These are phyloP conservation scores for Caenorhabditis sp. DNA, from an alignment of 2,888 invertebrate species.

Conservation along the genomic window DNA sequence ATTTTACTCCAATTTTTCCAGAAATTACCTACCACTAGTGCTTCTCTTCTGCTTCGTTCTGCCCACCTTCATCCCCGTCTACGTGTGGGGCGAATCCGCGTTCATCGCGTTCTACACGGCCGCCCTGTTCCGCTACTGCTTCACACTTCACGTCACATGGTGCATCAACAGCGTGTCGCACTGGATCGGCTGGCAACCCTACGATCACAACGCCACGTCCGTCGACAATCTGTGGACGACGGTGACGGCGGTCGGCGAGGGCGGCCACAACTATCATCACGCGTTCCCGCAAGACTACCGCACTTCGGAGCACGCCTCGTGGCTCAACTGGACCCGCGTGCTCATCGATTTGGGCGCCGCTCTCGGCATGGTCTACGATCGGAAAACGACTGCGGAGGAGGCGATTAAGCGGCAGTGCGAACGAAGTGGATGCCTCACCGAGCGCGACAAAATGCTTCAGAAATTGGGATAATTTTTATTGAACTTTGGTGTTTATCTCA, in stretches of 20 bases:
- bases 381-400: conserved; percentile 60
- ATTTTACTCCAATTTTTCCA: conserved; percentile 65
- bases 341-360: conserved; percentile 72
- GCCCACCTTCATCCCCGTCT: conserved; percentile 88
- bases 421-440: conserved; percentile 36
- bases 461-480: conserved; percentile 51
- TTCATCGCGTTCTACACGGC: conserved; percentile 89
- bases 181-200: conserved; percentile 87
- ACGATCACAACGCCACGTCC: conserved; percentile 84
- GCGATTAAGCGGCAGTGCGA: conserved; percentile 64
- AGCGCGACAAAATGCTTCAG: conserved; percentile 35
- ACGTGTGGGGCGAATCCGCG: conserved; percentile 88
- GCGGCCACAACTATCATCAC: conserved; percentile 82
- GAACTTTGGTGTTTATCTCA: too few relatives aligned
- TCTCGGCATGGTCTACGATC: conserved; percentile 75
- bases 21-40: conserved; percentile 87
- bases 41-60: conserved; percentile 87
- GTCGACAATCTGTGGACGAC: conserved; percentile 73
- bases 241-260: conserved; percentile 78
- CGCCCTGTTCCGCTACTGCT: conserved; percentile 87
- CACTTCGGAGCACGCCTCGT: conserved; percentile 69
- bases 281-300: conserved; percentile 80
- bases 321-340: conserved; percentile 71
- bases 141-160: conserved; percentile 91
- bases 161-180: conserved; percentile 67